phyloP scores from a whole-genome alignment of 1,140 invertebrate species.

The Polypedilum pembai region DNA sequence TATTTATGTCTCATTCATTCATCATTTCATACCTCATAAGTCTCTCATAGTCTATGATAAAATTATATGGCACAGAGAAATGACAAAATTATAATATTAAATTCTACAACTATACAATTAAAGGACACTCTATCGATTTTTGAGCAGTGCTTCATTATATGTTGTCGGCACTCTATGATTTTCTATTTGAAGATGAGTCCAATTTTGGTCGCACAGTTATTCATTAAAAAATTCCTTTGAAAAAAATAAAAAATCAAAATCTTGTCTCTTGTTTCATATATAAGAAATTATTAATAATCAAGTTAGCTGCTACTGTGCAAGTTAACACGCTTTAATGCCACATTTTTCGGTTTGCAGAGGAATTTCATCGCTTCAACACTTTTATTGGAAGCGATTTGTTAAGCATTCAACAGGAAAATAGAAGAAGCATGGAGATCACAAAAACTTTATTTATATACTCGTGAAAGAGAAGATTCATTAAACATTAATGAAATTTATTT shows the following conservation, averaged over 20 bases:
- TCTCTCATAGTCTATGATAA: not conserved
- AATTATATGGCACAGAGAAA: conserved; percentile 16
- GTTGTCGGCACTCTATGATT: not conserved
- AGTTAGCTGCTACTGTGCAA: conserved; percentile 26
- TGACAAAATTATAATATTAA: conserved; percentile 25
- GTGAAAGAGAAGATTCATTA: conserved; percentile 5
- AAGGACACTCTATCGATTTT: conserved; percentile 18
- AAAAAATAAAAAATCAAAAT: no score
- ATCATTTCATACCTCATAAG: no score
- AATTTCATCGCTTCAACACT: conserved; percentile 23
- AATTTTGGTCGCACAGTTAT: not conserved
- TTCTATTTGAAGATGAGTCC: not conserved
- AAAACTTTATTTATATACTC: not conserved
- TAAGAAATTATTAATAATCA: conserved; percentile 23
- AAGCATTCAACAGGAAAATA: conserved; percentile 26
- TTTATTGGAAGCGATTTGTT: conserved; percentile 22
- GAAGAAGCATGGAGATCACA: not conserved
- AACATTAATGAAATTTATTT: conserved; percentile 28
- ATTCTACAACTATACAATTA: conserved; percentile 22
- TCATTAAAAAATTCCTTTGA: no score
- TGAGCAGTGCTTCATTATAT: not conserved
- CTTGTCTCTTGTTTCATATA: not conserved
- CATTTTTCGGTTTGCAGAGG: not conserved
- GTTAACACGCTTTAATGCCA: conserved; percentile 16
- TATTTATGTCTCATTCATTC: no score